Evolutionary conservation across 2,113 vertebrate genomes (phyloP).

Genomic region (Hyla sarda): DNA sequence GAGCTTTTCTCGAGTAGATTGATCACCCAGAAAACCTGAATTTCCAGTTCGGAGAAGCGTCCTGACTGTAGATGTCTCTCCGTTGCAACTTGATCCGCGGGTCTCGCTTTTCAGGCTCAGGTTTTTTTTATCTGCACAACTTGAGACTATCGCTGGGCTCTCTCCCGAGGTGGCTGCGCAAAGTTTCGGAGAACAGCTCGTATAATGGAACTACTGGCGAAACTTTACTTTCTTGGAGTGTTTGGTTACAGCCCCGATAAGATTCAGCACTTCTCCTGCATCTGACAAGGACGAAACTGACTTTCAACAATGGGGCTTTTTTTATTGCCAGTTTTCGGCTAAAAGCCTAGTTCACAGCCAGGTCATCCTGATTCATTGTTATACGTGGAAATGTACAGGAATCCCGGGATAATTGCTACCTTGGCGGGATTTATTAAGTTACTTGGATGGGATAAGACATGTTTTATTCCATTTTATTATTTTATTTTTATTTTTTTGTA

Average conservation of each 20-base stretch:
- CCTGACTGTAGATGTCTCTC: neutral
- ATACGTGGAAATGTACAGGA: neutral
- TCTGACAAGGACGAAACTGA: neutral
- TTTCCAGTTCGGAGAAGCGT: slow-evolving; percentile 35
- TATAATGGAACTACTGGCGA: neutral
- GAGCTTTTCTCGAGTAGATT: slow-evolving; percentile 25
- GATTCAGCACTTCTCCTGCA: slow-evolving; percentile 8
- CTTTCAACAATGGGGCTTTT: slow-evolving; percentile 26
- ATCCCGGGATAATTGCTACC: neutral
- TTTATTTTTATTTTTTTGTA: neutral
- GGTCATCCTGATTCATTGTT: slow-evolving; percentile 16
- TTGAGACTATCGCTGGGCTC: slow-evolving; percentile 5
- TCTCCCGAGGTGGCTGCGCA: neutral
- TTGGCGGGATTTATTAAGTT: neutral
- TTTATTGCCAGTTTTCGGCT: slow-evolving; percentile 7
- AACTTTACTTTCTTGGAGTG: slow-evolving; percentile 5
- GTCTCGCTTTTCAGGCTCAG: slow-evolving; percentile 11
- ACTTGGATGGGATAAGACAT: neutral
- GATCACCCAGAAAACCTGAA: slow-evolving; percentile 40
- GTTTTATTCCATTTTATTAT: neutral
- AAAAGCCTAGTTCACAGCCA: slow-evolving; percentile 50
- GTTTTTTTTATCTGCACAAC: slow-evolving; percentile 28
- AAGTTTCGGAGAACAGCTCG: neutral
- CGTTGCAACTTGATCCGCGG: slow-evolving; percentile 4
- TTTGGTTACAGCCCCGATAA: slow-evolving; percentile 44